Conservation (phyloP, 2,797 vertebrate species). For the Protonibea diacanthus region DNA sequence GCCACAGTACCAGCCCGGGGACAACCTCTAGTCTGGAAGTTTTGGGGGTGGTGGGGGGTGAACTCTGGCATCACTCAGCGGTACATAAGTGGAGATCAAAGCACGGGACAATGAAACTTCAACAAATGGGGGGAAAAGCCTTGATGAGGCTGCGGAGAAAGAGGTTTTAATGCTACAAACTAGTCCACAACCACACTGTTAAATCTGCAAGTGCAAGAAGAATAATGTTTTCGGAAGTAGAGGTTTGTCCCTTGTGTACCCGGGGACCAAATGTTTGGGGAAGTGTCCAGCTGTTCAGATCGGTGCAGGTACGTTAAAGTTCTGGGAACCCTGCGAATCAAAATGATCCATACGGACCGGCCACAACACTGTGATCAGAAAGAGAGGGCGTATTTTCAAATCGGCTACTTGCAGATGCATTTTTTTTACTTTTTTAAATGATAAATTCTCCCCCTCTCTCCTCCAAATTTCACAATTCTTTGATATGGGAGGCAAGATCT, state of each 20-base stretch:
- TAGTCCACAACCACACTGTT: slow-evolving; percentile 49
- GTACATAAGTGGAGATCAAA: slow-evolving; percentile 36
- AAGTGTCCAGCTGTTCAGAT: slow-evolving; percentile 45
- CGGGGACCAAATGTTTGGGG: slow-evolving; percentile 40
- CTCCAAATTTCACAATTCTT: slow-evolving; percentile 36
- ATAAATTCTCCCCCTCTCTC: slow-evolving; percentile 15
- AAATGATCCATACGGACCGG: slow-evolving; percentile 58
- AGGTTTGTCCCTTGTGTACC: slow-evolving; percentile 39
- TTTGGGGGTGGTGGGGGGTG: neutral
- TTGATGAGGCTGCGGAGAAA: slow-evolving; percentile 39
- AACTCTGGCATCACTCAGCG: slow-evolving; percentile 26
- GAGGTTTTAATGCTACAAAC: slow-evolving; percentile 40
- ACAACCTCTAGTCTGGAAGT: slow-evolving; percentile 91
- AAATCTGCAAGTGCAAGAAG: slow-evolving; percentile 25
- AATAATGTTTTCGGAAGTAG: slow-evolving; percentile 38
- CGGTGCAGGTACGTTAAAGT: slow-evolving; percentile 38
- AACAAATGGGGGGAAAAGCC: neutral
- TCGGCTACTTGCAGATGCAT: slow-evolving; percentile 62
- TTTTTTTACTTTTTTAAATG: slow-evolving; percentile 38
- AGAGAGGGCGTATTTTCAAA: slow-evolving; percentile 54
- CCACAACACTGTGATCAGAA: slow-evolving; percentile 80
- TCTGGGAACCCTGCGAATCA: slow-evolving; percentile 64
- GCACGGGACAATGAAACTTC: slow-evolving; percentile 34
- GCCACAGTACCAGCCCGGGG: slow-evolving; percentile 98
- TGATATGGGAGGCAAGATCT: slow-evolving; percentile 50